A percentile compares a stretch with the other conserved stretches of the same genome.
Evolutionary conservation across 23 tunicate species (phyloP).

Genomic region (Ciona savignyi): DNA sequence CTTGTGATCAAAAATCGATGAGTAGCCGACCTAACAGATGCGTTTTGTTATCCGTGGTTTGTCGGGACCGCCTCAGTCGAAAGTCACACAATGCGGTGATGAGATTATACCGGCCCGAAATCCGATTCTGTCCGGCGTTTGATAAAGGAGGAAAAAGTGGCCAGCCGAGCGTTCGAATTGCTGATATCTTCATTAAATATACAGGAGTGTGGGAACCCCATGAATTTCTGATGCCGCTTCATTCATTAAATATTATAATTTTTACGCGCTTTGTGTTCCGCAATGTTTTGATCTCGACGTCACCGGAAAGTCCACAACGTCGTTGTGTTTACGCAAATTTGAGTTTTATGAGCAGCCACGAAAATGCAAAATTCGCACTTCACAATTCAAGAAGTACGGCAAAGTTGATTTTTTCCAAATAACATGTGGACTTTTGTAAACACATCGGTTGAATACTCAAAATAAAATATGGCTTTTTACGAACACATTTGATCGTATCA

Average conservation of each 20-base stretch:
- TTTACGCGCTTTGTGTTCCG: background rate
- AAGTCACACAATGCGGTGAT: conserved; percentile 4
- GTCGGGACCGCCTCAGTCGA: background rate
- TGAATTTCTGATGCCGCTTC: conserved; percentile 25
- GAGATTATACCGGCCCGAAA: conserved; percentile 10
- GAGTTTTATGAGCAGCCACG: background rate
- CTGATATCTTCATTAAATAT: conserved; percentile 46
- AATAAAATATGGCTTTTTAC: too few relatives aligned
- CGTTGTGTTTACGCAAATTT: background rate
- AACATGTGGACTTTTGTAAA: too few relatives aligned
- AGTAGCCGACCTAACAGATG: conserved; percentile 8
- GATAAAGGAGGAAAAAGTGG: conserved; percentile 1
- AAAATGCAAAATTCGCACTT: background rate
- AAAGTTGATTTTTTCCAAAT: too few relatives aligned
- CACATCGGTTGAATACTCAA: too few relatives aligned
- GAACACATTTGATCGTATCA: too few relatives aligned
- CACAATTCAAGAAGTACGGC: too few relatives aligned
- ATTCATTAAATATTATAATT: background rate
- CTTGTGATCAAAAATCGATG: conserved; percentile 17
- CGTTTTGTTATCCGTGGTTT: conserved; percentile 15
- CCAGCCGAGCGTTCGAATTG: background rate
- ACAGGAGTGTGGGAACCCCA: conserved; percentile 50
- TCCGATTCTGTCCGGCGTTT: conserved; percentile 4
- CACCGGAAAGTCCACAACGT: background rate
- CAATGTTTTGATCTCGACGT: background rate